These are phyloP conservation scores for Anoplophora glabripennis DNA, from an alignment of 1,140 invertebrate genomes.

Conservation along the genomic window DNA sequence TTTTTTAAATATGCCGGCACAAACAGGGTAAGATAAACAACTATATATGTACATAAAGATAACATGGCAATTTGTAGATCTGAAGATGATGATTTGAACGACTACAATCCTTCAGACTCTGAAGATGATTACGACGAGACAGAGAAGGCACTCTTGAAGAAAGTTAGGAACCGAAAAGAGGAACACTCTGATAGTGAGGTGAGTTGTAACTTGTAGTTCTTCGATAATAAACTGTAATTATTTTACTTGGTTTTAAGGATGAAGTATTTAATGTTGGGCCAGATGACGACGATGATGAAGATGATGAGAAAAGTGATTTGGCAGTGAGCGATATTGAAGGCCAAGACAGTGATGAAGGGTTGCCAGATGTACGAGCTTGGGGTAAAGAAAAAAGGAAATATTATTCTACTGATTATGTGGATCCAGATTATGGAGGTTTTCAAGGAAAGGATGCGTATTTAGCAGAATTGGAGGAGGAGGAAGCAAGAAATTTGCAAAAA, in stretches of 20 bases:
- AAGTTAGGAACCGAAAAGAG: conserved; percentile 56
- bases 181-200: conserved; percentile 60
- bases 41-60: too few relatives aligned
- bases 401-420: conserved; percentile 85
- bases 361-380: conserved; percentile 82
- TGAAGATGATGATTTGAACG: conserved; percentile 8
- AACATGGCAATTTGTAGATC: too few relatives aligned
- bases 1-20: too few relatives aligned
- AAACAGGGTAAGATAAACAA: too few relatives aligned
- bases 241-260: conserved; percentile 33
- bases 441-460: conserved; percentile 68
- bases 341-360: conserved; percentile 60
- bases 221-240: conserved; percentile 1
- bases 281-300: conserved; percentile 31
- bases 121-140: conserved; percentile 67
- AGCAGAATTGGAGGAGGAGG: conserved; percentile 80
- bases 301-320: conserved; percentile 47
- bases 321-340: conserved; percentile 72
- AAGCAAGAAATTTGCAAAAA: conserved; percentile 78
- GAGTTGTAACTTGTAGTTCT: conserved; percentile 18
- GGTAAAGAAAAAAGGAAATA: conserved; percentile 75
- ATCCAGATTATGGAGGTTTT: conserved; percentile 77
- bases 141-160: conserved; percentile 62
- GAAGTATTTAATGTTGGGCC: conserved; percentile 51
- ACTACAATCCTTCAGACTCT: conserved; percentile 66